phyloP scores from a whole-genome alignment of 2,888 invertebrate genomes.

The Liopterus haemorrhoidalis region DNA sequence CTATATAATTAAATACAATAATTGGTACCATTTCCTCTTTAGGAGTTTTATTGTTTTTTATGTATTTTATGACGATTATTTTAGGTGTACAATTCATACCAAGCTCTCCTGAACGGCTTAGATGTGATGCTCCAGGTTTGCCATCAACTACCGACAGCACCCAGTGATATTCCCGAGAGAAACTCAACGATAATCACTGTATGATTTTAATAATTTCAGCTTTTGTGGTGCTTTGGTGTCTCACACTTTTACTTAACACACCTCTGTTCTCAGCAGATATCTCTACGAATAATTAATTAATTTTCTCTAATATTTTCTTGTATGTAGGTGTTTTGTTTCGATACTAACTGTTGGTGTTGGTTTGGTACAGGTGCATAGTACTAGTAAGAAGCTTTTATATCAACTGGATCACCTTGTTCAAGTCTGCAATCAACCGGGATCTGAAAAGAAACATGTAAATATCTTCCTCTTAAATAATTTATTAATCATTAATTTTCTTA shows the following conservation, averaged over 20 bases:
- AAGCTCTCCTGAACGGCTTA: conserved; percentile 58
- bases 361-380: conserved; percentile 76
- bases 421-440: conserved; percentile 89
- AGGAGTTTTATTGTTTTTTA: conserved; percentile 16
- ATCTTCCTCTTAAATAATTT: conserved; percentile 31
- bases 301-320: conserved; percentile 17
- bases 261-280: too few species aligned
- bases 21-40: too few species aligned
- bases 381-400: conserved; percentile 91
- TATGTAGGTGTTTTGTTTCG: conserved; percentile 11
- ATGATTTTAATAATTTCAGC: conserved; percentile 33
- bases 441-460: conserved; percentile 71
- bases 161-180: conserved; percentile 35
- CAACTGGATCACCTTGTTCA: conserved; percentile 93
- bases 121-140: conserved; percentile 63
- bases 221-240: conserved; percentile 23
- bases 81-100: conserved; percentile 64
- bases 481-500: conserved; percentile 11
- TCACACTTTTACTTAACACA: too few species aligned
- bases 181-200: conserved; percentile 40
- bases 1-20: too few species aligned
- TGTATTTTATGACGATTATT: conserved; percentile 35
- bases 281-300: too few species aligned
- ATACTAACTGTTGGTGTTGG: conserved; percentile 39
- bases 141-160: conserved; percentile 49